Conservation (phyloP, 2,113 vertebrate species). For the Abramis brama region DNA sequence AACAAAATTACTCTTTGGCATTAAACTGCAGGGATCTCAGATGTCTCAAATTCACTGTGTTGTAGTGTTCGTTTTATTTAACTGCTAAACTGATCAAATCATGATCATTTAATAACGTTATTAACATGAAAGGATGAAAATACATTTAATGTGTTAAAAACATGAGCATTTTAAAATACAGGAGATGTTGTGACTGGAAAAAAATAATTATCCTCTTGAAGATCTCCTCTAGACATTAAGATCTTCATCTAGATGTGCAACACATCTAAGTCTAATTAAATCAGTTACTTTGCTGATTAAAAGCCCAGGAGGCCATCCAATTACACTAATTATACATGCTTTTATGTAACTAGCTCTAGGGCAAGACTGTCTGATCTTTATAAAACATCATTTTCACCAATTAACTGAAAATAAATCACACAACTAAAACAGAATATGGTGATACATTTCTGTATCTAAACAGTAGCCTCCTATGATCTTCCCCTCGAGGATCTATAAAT, state of each 20-base stretch:
- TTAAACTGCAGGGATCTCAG: constrained; percentile 67
- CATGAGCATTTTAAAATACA: too few relatives aligned
- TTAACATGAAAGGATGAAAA: background rate
- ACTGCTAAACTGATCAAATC: constrained; percentile 5
- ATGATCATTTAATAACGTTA: background rate
- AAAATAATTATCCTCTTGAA: constrained; percentile 22
- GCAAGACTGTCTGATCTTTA: constrained; percentile 44
- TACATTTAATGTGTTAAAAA: too few relatives aligned
- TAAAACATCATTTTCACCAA: constrained; percentile 22
- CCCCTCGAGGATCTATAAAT: constrained; percentile 22
- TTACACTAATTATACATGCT: constrained; percentile 29
- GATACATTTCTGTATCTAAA: constrained; percentile 22
- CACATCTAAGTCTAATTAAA: constrained; percentile 33
- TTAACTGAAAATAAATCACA: constrained; percentile 23
- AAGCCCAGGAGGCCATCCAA: background rate
- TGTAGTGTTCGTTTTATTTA: constrained; percentile 65
- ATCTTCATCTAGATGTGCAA: constrained; percentile 1
- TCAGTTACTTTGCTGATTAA: constrained; percentile 24
- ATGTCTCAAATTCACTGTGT: constrained; percentile 66
- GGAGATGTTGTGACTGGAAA: background rate
- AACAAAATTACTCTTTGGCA: constrained; percentile 68
- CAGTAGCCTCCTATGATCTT: background rate
- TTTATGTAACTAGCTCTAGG: constrained; percentile 38
- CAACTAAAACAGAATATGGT: background rate
- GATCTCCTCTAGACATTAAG: background rate